Base-by-base conservation (phyloP, 2,888 invertebrate species). In the Torymus texanus region DNA sequence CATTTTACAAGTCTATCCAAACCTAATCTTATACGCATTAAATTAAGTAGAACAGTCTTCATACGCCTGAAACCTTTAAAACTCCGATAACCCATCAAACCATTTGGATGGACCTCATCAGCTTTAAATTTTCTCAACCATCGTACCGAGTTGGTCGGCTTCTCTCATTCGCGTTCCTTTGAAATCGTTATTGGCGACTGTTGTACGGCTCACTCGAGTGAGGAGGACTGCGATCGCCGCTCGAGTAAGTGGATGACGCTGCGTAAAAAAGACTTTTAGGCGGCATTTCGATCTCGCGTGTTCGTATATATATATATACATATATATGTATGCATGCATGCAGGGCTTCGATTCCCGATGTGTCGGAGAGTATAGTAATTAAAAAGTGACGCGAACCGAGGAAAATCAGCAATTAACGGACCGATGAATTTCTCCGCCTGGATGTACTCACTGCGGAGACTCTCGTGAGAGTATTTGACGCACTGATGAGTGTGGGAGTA, bases 401-500 rank as follows among this genome's bases (percentile, higher is more conserved):
- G 87, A 88, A 89, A 88, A 89, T 89, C 88, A 86, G 89, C 88
- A 89, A 89, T 89, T 88, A 89, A 88, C 88, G 88, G 86, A 86
- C 85, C 85, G 83, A 82, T 75, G 66, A 53, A n/a, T 63, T 63
- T 41, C n/a, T 41, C 11, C 13, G 18, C 13, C 2, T 12, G 12
- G 59, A 18, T 59, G 16, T 13, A 8, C 18, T 18, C 18, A 2
- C 21, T 13, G 8, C 8, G 29, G 3, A 8, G 29, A 41, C 41
- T 8, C 8, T 41, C 41, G 41, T 29, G 29, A 29, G 29, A 29
- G 29, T 29, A 41, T 41, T 5, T 8, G 41, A 41, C 8, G 10
- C 8, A 41, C 41, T 41, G 41, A 8, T 8, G 41, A 41, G 41
- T 41, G 8, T 41, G 10, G 8, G 41, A 41, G 41, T 8, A 0